Percentiles rank a stretch among this genome's conserved stretches.
Conservation (phyloP, 1,140 invertebrate species). For the Drosophila santomea region DNA sequence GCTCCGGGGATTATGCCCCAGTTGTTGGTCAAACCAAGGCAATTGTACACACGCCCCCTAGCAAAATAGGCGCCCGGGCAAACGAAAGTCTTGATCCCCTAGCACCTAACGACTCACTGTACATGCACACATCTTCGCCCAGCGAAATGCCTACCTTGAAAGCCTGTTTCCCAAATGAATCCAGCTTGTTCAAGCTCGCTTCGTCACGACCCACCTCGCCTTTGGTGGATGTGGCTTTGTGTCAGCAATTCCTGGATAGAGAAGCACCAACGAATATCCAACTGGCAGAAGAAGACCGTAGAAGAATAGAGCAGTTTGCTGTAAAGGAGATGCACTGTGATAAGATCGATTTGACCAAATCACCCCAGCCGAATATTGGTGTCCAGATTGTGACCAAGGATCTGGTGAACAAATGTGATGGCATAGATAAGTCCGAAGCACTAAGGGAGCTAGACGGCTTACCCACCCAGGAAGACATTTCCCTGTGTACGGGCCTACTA, state of each 20-base stretch:
- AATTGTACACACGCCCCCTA: slow-evolving; percentile 67
- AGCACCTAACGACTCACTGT: slow-evolving; percentile 63
- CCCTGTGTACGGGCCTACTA: slow-evolving; percentile 54
- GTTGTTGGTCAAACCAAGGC: slow-evolving; percentile 61
- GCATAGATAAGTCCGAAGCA: slow-evolving; percentile 3
- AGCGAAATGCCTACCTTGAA: slow-evolving; percentile 62
- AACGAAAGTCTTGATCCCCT: slow-evolving; percentile 37
- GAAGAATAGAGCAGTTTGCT: slow-evolving; percentile 51
- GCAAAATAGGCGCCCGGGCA: slow-evolving; percentile 4
- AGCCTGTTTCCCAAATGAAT: slow-evolving; percentile 69
- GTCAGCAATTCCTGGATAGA: slow-evolving; percentile 53
- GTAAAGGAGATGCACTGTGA: slow-evolving; percentile 68
- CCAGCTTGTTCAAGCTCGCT: slow-evolving; percentile 72
- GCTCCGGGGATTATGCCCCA: slow-evolving; percentile 67
- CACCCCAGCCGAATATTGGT: slow-evolving; percentile 65
- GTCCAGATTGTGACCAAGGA: slow-evolving; percentile 58
- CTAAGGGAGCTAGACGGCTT: slow-evolving; percentile 7
- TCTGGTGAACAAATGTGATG: slow-evolving; percentile 60
- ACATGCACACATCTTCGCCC: slow-evolving; percentile 49
- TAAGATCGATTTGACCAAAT: slow-evolving; percentile 65
- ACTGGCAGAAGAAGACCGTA: slow-evolving; percentile 49
- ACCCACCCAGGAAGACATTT: slow-evolving; percentile 62
- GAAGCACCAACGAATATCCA: slow-evolving; percentile 44
- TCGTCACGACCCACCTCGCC: slow-evolving; percentile 70
- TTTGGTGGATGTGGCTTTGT: slow-evolving; percentile 47